These are phyloP conservation scores for Papilio machaon DNA, from an alignment of 1,140 invertebrate species.

Conservation along the genomic window DNA sequence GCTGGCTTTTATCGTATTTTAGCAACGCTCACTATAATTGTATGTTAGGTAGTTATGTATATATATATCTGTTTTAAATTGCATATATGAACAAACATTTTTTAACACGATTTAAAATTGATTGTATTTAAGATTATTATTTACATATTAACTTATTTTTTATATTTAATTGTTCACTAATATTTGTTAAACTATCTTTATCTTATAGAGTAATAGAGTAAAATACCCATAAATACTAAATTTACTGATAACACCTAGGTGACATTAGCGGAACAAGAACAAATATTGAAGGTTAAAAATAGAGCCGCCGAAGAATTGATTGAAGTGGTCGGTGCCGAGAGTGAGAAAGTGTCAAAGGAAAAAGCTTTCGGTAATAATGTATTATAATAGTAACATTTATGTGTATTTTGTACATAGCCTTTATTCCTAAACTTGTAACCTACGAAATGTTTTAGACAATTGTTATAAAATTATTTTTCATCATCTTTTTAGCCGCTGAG, in stretches of 20 bases:
- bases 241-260: constrained; percentile 82
- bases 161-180: no score
- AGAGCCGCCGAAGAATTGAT: constrained; percentile 95
- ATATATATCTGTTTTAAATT: no score
- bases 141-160: no score
- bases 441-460: constrained; percentile 31
- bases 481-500: constrained; percentile 81
- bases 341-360: constrained; percentile 93
- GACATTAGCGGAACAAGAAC: constrained; percentile 93
- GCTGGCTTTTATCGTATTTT: not conserved
- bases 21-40: not conserved
- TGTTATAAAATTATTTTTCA: constrained; percentile 33
- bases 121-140: no score
- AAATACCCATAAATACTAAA: not conserved
- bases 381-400: not conserved
- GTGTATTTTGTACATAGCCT: no score
- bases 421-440: not conserved
- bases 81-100: no score
- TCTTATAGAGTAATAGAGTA: not conserved
- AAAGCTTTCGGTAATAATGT: constrained; percentile 86
- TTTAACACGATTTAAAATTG: no score
- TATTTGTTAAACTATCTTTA: not conserved
- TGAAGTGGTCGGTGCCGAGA: constrained; percentile 93
- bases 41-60: no score
- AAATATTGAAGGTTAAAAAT: constrained; percentile 94